Base-by-base conservation (phyloP, 1,140 invertebrate genomes). In the Dendrolimus kikuchii region DNA sequence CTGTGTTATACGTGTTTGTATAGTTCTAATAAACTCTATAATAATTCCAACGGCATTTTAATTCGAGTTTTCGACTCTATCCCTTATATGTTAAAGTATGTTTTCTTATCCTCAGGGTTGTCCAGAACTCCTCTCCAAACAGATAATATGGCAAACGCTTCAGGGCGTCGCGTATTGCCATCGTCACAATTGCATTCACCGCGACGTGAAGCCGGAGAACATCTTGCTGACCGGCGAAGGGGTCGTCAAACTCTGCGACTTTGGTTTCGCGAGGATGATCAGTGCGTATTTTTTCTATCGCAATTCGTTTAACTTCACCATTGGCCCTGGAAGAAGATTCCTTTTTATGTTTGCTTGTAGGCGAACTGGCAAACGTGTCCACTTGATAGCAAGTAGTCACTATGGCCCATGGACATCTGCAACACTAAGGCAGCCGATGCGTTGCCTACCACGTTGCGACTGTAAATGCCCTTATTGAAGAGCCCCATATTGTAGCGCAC, bases 151-250 rank as follows among this genome's bases (percentile, higher is more conserved):
- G 92, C 98, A 99, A 88, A 97, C 97, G 10, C 88, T 99, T 23
- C 93, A 98, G 70, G 98, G 96, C 0, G 92, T 99, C 3, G 93
- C 94, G 40, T 99, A 99, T 87, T 99, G 98, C 84, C 98, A 99
- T 86, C 91, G 94, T 48, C 94, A 99, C 73, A 98, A 98, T 79
- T 98, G 96, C 78, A 96, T 99, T 71, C 97, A 99, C 77, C 91
- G 97, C 41, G 98, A 99, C 81, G 96, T 99, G 1, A 99, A 99
- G 81, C 98, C 98, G 3, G 98, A 99, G 89, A 99, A 99, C 81
- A 99, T 99, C 58, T 88, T 99, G 9, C 91, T 99, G n/a, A 99
- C 97, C 8, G 90, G 92, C 44, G 92, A 95, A 53, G 97, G 97
- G 0, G 93, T 98, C 38, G 96, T 99, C 9, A 99, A 99, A 88